Evolutionary conservation across 23 tunicate species (phyloP).

Genomic region (Ciona savignyi): DNA sequence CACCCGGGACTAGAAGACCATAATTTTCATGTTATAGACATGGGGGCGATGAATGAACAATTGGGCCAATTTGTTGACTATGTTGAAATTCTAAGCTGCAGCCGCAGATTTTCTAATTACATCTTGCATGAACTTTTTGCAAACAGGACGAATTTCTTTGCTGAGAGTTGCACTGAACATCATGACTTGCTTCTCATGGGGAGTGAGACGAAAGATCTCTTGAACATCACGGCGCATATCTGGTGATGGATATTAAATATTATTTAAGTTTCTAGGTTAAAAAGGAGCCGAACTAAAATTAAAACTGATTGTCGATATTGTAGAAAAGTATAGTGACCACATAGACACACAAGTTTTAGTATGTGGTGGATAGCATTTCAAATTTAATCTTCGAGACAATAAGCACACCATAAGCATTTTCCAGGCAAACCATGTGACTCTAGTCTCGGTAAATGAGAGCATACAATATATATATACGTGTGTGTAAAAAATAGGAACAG

Average conservation of each 20-base stretch:
- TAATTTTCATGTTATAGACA: neutral
- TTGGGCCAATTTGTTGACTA: neutral
- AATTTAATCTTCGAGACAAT: slow-evolving; percentile 23
- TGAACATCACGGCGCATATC: slow-evolving; percentile 99
- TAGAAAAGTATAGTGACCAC: neutral
- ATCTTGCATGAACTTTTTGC: slow-evolving; percentile 99
- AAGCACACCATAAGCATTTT: slow-evolving; percentile 28
- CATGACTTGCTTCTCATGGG: slow-evolving; percentile 99
- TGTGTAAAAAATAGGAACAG: neutral
- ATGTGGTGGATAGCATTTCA: slow-evolving; percentile 3
- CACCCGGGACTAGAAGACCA: slow-evolving; percentile 20
- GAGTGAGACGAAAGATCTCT: slow-evolving; percentile 95
- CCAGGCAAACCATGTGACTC: slow-evolving; percentile 19
- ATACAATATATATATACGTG: too few species aligned
- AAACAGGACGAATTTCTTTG: slow-evolving; percentile 99
- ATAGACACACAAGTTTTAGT: neutral
- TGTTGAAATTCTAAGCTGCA: neutral
- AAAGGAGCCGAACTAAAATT: too few species aligned
- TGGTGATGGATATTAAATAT: slow-evolving; percentile 12
- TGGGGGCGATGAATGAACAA: neutral
- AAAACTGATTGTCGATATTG: too few species aligned
- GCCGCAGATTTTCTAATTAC: slow-evolving; percentile 69
- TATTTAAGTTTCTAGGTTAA: too few species aligned
- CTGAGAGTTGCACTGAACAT: slow-evolving; percentile 99
- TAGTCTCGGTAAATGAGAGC: slow-evolving; percentile 24